Percentiles rank a stretch among this genome's conserved stretches.
Evolutionary conservation across 2,888 invertebrate genomes (phyloP).

Genomic region (Entomobrya multifasciata): DNA sequence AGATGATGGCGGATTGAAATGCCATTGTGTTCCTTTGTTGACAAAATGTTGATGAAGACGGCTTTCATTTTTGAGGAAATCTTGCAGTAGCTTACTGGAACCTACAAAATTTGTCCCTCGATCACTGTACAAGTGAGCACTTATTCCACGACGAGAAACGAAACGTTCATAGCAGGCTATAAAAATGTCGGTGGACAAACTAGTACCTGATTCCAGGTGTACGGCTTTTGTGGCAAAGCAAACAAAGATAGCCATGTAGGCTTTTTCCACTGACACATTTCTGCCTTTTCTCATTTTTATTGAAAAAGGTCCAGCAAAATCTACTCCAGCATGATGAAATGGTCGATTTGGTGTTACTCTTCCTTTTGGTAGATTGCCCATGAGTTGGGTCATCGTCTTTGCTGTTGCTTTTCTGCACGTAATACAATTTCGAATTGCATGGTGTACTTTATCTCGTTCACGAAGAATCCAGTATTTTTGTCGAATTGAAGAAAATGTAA

Average conservation of each 20-base stretch:
- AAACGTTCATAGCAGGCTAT: constrained; percentile 80
- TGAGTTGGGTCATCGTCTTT: constrained; percentile 73
- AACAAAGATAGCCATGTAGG: constrained; percentile 80
- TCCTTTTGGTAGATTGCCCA: constrained; percentile 79
- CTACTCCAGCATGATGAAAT: constrained; percentile 77
- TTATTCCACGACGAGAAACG: constrained; percentile 79
- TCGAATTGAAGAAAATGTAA: not conserved
- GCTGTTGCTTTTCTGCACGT: constrained; percentile 24
- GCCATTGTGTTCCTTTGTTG: constrained; percentile 79
- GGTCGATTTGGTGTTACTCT: constrained; percentile 77
- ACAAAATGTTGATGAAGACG: not conserved
- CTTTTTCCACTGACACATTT: constrained; percentile 73
- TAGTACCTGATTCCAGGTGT: constrained; percentile 80
- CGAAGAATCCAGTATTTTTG: constrained; percentile 47
- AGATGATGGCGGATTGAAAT: constrained; percentile 80
- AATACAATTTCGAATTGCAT: constrained; percentile 33
- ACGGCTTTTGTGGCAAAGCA: constrained; percentile 75
- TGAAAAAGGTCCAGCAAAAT: constrained; percentile 74
- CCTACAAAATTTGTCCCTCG: constrained; percentile 81
- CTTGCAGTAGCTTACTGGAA: constrained; percentile 76
- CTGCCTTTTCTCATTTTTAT: constrained; percentile 67
- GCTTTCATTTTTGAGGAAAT: not conserved
- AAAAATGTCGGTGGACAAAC: constrained; percentile 80
- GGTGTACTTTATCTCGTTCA: not conserved
- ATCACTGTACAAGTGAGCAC: constrained; percentile 80